These are phyloP conservation scores for Otocyon megalotis DNA, from an alignment of 2,113 vertebrate species.

Conservation along the genomic window DNA sequence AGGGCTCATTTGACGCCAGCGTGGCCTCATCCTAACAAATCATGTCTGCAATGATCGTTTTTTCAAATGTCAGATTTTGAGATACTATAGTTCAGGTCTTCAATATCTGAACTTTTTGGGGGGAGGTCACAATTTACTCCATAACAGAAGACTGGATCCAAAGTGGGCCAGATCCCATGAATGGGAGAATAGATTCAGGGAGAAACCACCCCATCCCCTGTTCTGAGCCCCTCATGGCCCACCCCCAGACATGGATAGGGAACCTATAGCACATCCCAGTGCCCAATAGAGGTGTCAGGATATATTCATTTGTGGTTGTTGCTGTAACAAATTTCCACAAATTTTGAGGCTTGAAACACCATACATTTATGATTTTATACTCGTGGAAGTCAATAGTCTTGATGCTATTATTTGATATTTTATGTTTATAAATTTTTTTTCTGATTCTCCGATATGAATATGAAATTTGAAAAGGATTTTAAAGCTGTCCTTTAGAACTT, in stretches of 20 bases:
- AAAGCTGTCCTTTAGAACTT: not conserved
- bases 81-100: too few species aligned
- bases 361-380: not conserved
- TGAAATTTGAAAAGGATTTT: not conserved
- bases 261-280: too few species aligned
- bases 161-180: not conserved
- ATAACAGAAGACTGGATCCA: not conserved
- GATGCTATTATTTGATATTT: not conserved
- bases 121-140: not conserved
- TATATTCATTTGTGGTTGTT: not conserved
- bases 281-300: not conserved
- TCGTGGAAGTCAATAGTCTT: not conserved
- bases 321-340: not conserved
- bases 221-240: too few species aligned
- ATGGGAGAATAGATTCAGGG: not conserved
- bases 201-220: rapidly evolving
- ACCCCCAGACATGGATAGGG: too few species aligned
- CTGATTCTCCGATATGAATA: not conserved
- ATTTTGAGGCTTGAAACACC: not conserved
- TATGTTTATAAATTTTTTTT: not conserved
- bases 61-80: not conserved
- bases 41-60: not conserved
- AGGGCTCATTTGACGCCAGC: not conserved
- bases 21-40: not conserved
- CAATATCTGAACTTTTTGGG: not conserved